Evolutionary conservation across 2,888 invertebrate species (phyloP), one percentile per base, ranked within the genome.

Genomic region (Blera fallax): DNA sequence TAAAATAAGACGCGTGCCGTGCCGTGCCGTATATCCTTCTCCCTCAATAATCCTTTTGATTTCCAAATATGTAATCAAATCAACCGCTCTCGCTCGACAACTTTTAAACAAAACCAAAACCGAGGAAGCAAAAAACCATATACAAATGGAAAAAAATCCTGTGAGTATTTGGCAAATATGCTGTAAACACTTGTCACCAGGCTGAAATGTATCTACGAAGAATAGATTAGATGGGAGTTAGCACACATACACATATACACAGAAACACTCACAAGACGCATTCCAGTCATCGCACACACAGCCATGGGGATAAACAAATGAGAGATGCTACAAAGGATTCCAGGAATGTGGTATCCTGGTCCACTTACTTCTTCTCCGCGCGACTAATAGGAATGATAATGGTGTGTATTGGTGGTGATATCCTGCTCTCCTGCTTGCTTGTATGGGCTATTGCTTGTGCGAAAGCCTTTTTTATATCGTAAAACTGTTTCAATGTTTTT

Each of bases 301-400:
- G 3, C 32, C 52, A 76, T 18, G 10, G 11, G 5, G 18, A 32
- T 84, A 84, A 84, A 80, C 84, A 84, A 84, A 83, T 70, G 64
- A 80, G 80, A 84, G 74, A 84, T 84, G 80, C 56, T 84, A 80
- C 79, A 80, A 84, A 80, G 64, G 84, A 84, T 84, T 84, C 80
- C 84, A 84, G 84, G 74, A 84, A 84, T 84, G 79, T 84, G 56
- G 73, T 84, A 74, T 80, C 79, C 80, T 79, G 79, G 74, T 76
- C 84, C 74, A 84, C 84, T 84, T 84, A 84, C 84, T 74, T 84
- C 45, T 73, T 83, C 80, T 84, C 80, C 56, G 70, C 72, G 74
- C 80, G 69, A 76, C 80, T 84, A 80, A 80, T 80, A 70, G 69
- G 40, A 80, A 70, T 43, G 69, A 83, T 79, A 84, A 84, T 79